phyloP scores from a whole-genome alignment of 1,140 invertebrate genomes.

The Tetramorium parvispinum region DNA sequence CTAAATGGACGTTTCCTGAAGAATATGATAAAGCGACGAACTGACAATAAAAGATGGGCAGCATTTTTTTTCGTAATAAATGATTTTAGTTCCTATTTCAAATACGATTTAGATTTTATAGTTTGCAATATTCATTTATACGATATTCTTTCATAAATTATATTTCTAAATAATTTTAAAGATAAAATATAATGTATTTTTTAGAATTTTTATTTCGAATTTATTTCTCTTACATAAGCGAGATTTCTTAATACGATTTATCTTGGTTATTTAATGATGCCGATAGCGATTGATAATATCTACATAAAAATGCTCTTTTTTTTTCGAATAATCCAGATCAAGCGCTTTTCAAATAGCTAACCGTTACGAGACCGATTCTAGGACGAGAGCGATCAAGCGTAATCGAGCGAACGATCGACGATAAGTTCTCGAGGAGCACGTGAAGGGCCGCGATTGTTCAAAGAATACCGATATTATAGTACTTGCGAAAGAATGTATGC shows the following conservation, averaged over 20 bases:
- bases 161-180: not conserved
- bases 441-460: conserved; percentile 27
- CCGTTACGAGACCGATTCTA: not conserved
- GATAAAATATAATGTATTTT: not conserved
- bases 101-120: not conserved
- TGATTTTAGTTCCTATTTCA: not conserved
- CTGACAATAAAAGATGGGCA: not conserved
- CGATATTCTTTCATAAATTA: not conserved
- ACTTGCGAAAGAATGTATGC: conserved; percentile 16
- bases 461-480: conserved; percentile 9
- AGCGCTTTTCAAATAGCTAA: not conserved
- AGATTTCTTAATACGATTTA: not conserved
- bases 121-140: not conserved
- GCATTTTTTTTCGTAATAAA: not conserved
- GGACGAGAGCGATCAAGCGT: not conserved
- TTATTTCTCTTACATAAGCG: not conserved
- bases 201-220: not conserved
- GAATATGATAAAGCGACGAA: not conserved
- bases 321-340: not conserved
- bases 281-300: not conserved
- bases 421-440: conserved; percentile 17
- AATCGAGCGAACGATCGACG: conserved; percentile 40
- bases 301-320: not conserved
- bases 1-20: not conserved
- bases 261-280: not conserved